Percentiles rank a stretch among this genome's conserved stretches.
phyloP scores from a whole-genome alignment of 2,113 vertebrate species.

The Xiphorhynchus elegans region DNA sequence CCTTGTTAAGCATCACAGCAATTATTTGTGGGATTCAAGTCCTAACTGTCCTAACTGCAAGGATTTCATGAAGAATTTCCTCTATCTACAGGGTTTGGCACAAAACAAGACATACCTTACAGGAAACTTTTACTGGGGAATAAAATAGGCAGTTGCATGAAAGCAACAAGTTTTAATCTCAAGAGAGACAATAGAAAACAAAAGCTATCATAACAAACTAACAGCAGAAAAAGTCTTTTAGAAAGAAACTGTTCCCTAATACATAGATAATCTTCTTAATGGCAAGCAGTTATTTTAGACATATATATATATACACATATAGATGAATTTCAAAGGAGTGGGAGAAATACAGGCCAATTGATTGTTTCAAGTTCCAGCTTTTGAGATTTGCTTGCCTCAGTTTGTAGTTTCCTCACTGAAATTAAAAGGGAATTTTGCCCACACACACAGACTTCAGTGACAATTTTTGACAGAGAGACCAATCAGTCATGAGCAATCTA shows the following conservation, averaged over 20 bases:
- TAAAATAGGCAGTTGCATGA: neutral
- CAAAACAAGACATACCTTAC: neutral
- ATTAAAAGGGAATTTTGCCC: neutral
- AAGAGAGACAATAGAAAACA: neutral
- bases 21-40: neutral
- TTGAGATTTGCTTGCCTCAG: neutral
- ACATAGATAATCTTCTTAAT: neutral
- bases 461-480: neutral
- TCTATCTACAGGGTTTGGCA: neutral
- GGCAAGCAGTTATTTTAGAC: neutral
- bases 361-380: neutral
- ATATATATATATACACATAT: fast-evolving
- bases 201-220: neutral
- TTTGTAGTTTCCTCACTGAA: neutral
- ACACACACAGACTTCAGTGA: neutral
- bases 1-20: neutral
- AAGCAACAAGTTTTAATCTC: neutral
- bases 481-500: neutral
- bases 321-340: neutral
- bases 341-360: neutral
- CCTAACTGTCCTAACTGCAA: neutral
- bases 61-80: neutral
- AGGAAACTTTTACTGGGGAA: neutral
- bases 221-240: neutral
- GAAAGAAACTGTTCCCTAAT: neutral